These are phyloP conservation scores for Eupithecia tripunctaria DNA, from an alignment of 2,888 invertebrate genomes.

Conservation along the genomic window DNA sequence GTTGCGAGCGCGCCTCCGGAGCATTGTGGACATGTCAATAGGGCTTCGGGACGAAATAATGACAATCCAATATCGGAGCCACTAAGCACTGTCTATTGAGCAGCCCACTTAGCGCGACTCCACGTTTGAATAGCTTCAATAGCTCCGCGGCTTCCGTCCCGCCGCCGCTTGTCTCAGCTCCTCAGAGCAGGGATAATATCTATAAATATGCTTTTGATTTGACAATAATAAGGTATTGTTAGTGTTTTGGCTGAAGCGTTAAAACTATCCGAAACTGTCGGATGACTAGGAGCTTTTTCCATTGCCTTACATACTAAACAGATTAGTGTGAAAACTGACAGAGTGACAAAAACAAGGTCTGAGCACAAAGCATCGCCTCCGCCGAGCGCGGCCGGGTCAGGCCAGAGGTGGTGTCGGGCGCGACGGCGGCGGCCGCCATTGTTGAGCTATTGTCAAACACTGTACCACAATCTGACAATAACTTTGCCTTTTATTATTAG, in stretches of 20 bases:
- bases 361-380: not conserved
- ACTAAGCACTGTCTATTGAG: slow-evolving; percentile 34
- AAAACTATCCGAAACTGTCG: not conserved
- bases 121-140: slow-evolving; percentile 37
- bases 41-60: slow-evolving; percentile 51
- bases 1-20: slow-evolving; percentile 61
- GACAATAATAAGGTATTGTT: not conserved
- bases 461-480: not conserved
- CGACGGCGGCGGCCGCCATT: not conserved
- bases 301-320: not conserved
- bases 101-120: slow-evolving; percentile 35
- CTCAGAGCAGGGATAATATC: not conserved
- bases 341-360: not conserved
- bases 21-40: slow-evolving; percentile 63
- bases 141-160: slow-evolving; percentile 25
- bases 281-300: not conserved
- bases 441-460: not conserved
- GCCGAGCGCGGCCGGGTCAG: not conserved
- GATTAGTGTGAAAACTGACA: not conserved
- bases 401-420: not conserved
- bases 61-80: slow-evolving; percentile 51
- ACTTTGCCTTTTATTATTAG: not conserved
- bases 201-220: not conserved
- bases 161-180: slow-evolving; percentile 31
- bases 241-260: not conserved